These are phyloP conservation scores for Caenorhabditis zanzibari DNA, from an alignment of 2,888 invertebrate genomes.

Conservation along the genomic window DNA sequence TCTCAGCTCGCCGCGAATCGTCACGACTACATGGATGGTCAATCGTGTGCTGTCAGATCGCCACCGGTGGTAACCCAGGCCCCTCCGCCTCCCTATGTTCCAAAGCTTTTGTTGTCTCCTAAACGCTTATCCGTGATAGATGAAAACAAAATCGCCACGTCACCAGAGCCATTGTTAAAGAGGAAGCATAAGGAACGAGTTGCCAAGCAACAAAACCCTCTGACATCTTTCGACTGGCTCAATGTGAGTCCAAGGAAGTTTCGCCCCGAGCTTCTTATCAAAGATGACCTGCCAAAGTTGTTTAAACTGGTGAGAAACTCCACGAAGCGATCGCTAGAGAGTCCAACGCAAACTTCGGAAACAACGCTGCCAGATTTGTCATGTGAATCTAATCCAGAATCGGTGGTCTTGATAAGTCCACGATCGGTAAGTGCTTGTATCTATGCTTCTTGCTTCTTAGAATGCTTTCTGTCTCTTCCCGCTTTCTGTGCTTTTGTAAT, in stretches of 20 bases:
- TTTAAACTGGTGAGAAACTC: constrained; percentile 72
- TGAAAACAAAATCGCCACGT: constrained; percentile 57
- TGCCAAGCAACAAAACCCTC: constrained; percentile 75
- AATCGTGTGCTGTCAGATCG: constrained; percentile 35
- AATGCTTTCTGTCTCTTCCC: neutral
- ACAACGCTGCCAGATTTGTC: constrained; percentile 47
- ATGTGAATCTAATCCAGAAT: constrained; percentile 50
- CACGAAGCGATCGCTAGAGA: constrained; percentile 43
- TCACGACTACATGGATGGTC: constrained; percentile 27
- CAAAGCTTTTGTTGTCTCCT: constrained; percentile 60
- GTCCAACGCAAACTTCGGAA: constrained; percentile 59
- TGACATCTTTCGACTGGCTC: constrained; percentile 79
- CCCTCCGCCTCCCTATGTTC: constrained; percentile 58
- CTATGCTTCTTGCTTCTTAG: constrained; percentile 4
- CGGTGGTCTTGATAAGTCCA: constrained; percentile 79
- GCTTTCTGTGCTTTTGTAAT: neutral
- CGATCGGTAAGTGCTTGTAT: constrained; percentile 76
- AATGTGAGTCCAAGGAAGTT: constrained; percentile 78
- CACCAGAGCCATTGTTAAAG: constrained; percentile 78
- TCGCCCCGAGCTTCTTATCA: constrained; percentile 67
- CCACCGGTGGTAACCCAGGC: constrained; percentile 40
- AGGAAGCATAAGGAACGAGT: constrained; percentile 77
- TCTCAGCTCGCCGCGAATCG: constrained; percentile 41
- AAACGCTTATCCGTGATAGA: constrained; percentile 64
- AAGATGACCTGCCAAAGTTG: constrained; percentile 75